Conservation (phyloP, 2,888 invertebrate genomes). For the Eupithecia vulgata region DNA sequence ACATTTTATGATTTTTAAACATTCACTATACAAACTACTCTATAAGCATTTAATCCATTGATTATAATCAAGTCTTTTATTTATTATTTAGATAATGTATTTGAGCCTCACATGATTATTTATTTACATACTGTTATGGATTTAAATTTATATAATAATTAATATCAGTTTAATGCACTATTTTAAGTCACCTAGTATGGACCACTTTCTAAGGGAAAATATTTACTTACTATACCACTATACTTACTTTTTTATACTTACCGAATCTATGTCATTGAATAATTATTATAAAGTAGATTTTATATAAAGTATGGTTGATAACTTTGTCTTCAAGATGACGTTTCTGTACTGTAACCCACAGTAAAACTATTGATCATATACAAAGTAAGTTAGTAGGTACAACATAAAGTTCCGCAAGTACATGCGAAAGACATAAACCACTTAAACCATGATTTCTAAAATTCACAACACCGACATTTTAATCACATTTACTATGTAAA, state of each 20-base stretch:
- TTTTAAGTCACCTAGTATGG: conserved; percentile 83
- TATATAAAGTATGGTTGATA: neutral
- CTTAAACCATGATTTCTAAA: conserved; percentile 49
- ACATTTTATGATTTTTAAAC: conserved; percentile 53
- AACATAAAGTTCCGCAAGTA: conserved; percentile 15
- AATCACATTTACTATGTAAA: conserved; percentile 47
- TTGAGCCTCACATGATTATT: conserved; percentile 78
- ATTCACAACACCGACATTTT: conserved; percentile 68
- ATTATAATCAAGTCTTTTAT: conserved; percentile 79
- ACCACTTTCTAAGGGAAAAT: conserved; percentile 78
- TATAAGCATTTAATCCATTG: conserved; percentile 74
- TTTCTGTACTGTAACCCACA: conserved; percentile 54
- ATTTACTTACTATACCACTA: conserved; percentile 41
- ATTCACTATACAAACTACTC: conserved; percentile 71
- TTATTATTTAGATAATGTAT: conserved; percentile 72
- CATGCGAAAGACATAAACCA: conserved; percentile 28
- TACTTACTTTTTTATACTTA: too few relatives aligned
- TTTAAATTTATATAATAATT: conserved; percentile 67
- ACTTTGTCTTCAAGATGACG: neutral
- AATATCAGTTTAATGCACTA: conserved; percentile 77
- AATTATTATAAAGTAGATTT: neutral
- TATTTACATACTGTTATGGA: conserved; percentile 71
- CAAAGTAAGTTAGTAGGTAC: conserved; percentile 18
- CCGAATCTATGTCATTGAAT: neutral
- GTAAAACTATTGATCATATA: conserved; percentile 27